Evolutionary conservation across 2,113 vertebrate species (phyloP).

Genomic region (Nerophis ophidion): DNA sequence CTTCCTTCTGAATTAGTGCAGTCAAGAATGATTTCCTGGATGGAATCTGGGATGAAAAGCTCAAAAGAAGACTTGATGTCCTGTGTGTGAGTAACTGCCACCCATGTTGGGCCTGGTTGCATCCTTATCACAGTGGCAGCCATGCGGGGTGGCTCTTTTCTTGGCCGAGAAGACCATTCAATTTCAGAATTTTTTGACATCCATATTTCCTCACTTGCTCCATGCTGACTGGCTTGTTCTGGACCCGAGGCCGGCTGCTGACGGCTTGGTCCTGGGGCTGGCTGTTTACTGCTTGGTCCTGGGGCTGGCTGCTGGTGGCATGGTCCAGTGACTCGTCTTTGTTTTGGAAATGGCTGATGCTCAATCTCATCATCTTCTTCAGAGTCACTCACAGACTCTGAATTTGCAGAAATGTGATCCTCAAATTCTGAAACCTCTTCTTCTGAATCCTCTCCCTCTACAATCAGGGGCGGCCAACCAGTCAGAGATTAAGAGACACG

Average conservation of each 20-base stretch:
- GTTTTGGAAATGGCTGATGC: slow-evolving; percentile 8
- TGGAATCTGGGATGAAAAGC: neutral
- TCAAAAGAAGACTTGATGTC: neutral
- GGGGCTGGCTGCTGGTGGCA: neutral
- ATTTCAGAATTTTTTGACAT: neutral
- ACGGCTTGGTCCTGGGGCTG: too few relatives aligned
- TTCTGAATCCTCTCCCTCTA: too few relatives aligned
- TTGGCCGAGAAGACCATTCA: slow-evolving; percentile 7
- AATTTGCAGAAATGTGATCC: slow-evolving; percentile 15
- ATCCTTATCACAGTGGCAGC: neutral
- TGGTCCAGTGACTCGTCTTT: too few relatives aligned
- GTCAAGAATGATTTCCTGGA: neutral
- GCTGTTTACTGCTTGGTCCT: neutral
- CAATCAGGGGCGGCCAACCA: too few relatives aligned
- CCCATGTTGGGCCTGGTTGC: neutral
- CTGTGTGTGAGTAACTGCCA: neutral
- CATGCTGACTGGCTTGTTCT: neutral
- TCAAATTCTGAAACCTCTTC: slow-evolving; percentile 12
- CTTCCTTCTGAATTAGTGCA: neutral
- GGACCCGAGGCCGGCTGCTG: too few relatives aligned
- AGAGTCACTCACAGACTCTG: slow-evolving; percentile 13
- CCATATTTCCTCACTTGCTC: neutral
- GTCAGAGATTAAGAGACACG: too few relatives aligned
- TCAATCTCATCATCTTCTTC: slow-evolving; percentile 17
- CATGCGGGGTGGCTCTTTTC: neutral